Evolutionary conservation across 1,140 invertebrate species (phyloP), one percentile per base, ranked within the genome.

Genomic region (Pantala flavescens): DNA sequence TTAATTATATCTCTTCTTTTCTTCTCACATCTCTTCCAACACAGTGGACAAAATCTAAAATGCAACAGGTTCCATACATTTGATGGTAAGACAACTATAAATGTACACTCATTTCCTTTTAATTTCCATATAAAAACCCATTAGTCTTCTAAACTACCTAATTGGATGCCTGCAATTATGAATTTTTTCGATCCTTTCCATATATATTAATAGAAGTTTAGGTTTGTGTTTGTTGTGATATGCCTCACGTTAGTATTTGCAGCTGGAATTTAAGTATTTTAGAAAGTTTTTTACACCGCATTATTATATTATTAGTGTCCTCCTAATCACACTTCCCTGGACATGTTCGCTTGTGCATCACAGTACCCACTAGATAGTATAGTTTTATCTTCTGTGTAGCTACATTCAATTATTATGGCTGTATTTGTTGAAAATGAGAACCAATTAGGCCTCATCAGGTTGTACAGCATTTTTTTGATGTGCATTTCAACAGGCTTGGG

Each of bases 31-130:
- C 70, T 78, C 71, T 77, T 74, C 76, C 71, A 74, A 72, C 73
- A 71, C 77, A 74, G 77, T 74, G 72, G 77, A 78, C 76, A 77
- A 78, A 76, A 71, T 71, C 73, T 78, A 78, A 77, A 77, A 43
- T 49, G 49, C 49, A 63, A 63, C 49, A 63, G 49, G 49, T 63
- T 63, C 49, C 49, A 63, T 63, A 63, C 49, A 63, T 63, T 63
- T 63, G 49, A 63, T 63, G 49, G 49, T 63, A 63, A 63, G 49
- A 63, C 49, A 63, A 63, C 49, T 63, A 63, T 63, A 21, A 63
- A 63, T 63, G 49, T 63, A 63, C 49, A 63, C 49, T 63, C 49
- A 63, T 7, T 63, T 63, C 49, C 49, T 63, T 63, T 63, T 63
- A 21, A 63, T 63, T 63, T 63, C 49, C 49, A 16, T 63, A 16